Conservation (phyloP, 92 coral and sea anemone species). For the Porites lobata region DNA sequence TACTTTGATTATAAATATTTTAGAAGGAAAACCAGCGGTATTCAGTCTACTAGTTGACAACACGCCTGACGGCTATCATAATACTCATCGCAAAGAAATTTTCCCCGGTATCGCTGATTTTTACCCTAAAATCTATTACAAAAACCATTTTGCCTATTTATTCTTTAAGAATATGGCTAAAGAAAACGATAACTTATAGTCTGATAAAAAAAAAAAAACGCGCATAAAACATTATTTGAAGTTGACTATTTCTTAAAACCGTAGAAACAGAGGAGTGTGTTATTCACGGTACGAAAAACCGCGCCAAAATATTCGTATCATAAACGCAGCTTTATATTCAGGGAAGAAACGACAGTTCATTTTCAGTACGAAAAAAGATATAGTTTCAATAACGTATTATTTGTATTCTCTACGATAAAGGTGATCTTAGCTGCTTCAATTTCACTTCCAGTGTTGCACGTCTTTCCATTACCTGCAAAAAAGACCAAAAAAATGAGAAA, state of each 20-base stretch:
- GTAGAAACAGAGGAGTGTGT: not conserved
- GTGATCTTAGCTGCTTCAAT: constrained; percentile 81
- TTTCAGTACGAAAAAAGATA: not conserved
- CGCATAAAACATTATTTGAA: constrained; percentile 16
- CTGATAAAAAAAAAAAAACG: not conserved
- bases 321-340: not conserved
- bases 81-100: not conserved
- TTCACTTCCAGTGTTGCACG: constrained; percentile 81
- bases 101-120: not conserved
- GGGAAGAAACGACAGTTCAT: not conserved
- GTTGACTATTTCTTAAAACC: not conserved
- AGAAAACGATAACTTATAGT: not conserved
- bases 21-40: not conserved
- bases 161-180: constrained; percentile 23
- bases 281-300: not conserved
- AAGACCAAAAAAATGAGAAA: not conserved
- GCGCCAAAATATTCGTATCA: not conserved
- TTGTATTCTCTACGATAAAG: constrained; percentile 15
- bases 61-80: not conserved
- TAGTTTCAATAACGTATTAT: not conserved
- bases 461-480: constrained; percentile 85
- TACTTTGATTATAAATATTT: constrained; percentile 6
- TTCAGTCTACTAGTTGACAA: not conserved
- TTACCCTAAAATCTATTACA: not conserved
- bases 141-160: not conserved